Percentiles rank a stretch among this genome's conserved stretches.
Conservation (phyloP, 2,888 invertebrate genomes). For the Minunthozetes semirufus region DNA sequence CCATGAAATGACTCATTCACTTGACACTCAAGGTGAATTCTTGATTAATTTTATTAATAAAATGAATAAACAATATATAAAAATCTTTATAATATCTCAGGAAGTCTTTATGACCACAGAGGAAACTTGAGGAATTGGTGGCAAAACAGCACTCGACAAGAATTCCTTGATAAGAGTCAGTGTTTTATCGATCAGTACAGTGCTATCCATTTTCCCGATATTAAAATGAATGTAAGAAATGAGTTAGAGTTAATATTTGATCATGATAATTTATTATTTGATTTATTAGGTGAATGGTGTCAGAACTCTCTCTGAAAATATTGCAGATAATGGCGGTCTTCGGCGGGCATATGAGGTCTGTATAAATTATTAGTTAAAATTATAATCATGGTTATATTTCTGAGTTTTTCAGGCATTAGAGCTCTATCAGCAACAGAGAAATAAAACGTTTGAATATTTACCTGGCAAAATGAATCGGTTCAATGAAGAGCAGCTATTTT, state of each 20-base stretch:
- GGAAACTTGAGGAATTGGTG: slow-evolving; percentile 34
- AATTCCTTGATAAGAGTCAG: slow-evolving; percentile 27
- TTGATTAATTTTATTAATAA: no score
- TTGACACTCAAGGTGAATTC: slow-evolving; percentile 30
- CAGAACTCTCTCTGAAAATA: slow-evolving; percentile 27
- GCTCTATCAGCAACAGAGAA: not conserved
- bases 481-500: slow-evolving; percentile 31
- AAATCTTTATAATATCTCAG: not conserved
- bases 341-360: slow-evolving; percentile 31
- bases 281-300: slow-evolving; percentile 20
- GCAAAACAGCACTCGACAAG: not conserved
- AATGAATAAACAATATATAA: no score
- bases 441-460: not conserved
- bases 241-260: no score
- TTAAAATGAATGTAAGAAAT: not conserved
- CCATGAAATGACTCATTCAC: slow-evolving; percentile 35
- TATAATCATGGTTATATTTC: no score
- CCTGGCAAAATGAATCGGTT: slow-evolving; percentile 4
- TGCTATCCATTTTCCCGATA: not conserved
- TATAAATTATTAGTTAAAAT: no score
- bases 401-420: slow-evolving; percentile 26
- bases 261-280: not conserved
- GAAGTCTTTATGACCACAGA: slow-evolving; percentile 23
- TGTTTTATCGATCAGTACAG: slow-evolving; percentile 35
- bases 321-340: slow-evolving; percentile 37